phyloP scores from a whole-genome alignment of 2,888 invertebrate species.

The Diarsia dahlii region DNA sequence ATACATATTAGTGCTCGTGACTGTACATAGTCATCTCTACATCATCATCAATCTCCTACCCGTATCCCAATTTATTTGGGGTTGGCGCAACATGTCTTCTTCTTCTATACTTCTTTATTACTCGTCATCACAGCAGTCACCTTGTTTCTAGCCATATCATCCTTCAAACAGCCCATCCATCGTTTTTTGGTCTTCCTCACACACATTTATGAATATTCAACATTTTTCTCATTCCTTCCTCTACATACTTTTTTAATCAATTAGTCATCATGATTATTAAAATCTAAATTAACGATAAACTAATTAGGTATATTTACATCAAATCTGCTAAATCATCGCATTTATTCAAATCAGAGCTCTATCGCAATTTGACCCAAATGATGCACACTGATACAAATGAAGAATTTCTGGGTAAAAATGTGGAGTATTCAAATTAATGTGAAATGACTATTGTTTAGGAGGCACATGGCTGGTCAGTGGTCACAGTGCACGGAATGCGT shows the following conservation, averaged over 20 bases:
- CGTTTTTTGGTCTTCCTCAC: no score
- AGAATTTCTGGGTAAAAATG: constrained; percentile 30
- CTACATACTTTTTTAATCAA: background rate
- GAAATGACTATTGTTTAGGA: constrained; percentile 40
- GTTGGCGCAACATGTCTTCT: no score
- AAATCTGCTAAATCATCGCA: constrained; percentile 27
- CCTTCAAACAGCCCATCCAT: no score
- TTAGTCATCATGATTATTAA: background rate
- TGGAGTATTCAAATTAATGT: constrained; percentile 23
- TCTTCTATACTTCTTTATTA: no score
- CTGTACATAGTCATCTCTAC: background rate
- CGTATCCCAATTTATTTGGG: no score
- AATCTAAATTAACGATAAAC: background rate
- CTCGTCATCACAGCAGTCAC: no score
- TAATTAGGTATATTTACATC: background rate
- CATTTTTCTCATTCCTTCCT: no score
- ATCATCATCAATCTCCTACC: no score
- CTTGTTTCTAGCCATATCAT: no score
- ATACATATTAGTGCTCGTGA: no score
- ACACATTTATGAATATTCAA: no score
- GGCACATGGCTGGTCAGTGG: constrained; percentile 63
- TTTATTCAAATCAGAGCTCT: constrained; percentile 37
- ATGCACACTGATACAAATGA: constrained; percentile 26
- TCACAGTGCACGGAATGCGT: constrained; percentile 63
- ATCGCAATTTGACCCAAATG: constrained; percentile 46